These are phyloP conservation scores for Microtus montanus DNA, from an alignment of 2,113 vertebrate species.

Conservation along the genomic window DNA sequence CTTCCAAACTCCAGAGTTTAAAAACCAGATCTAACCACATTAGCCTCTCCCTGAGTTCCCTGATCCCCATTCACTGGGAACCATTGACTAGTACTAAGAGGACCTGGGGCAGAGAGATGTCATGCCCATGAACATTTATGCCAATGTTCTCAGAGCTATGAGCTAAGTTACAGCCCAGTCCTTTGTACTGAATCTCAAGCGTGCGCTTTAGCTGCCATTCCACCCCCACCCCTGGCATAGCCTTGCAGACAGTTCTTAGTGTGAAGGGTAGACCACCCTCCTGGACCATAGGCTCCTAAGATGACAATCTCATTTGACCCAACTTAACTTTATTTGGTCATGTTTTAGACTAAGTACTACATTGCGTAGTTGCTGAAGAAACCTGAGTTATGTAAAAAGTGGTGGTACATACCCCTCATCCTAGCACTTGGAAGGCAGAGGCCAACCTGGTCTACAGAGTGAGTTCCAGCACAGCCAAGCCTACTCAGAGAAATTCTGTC, in stretches of 20 bases:
- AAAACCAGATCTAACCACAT: conserved; percentile 53
- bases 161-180: neutral
- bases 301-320: neutral
- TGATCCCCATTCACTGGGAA: neutral
- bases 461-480: too few species aligned
- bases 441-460: too few species aligned
- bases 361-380: neutral
- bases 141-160: neutral
- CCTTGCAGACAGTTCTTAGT: neutral
- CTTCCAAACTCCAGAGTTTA: conserved; percentile 48
- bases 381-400: neutral
- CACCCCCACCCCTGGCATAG: too few species aligned
- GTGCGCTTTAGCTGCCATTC: neutral
- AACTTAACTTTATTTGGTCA: neutral
- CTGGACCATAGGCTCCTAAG: neutral
- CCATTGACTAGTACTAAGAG: neutral
- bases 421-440: too few species aligned
- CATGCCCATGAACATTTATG: neutral
- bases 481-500: too few species aligned
- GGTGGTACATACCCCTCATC: too few species aligned
- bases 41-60: neutral
- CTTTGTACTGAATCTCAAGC: neutral
- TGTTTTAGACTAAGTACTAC: neutral
- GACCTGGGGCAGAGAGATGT: neutral
- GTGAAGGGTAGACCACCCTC: neutral